Evolutionary conservation across 2,113 vertebrate genomes (phyloP).

Genomic region (Jaculus jaculus): DNA sequence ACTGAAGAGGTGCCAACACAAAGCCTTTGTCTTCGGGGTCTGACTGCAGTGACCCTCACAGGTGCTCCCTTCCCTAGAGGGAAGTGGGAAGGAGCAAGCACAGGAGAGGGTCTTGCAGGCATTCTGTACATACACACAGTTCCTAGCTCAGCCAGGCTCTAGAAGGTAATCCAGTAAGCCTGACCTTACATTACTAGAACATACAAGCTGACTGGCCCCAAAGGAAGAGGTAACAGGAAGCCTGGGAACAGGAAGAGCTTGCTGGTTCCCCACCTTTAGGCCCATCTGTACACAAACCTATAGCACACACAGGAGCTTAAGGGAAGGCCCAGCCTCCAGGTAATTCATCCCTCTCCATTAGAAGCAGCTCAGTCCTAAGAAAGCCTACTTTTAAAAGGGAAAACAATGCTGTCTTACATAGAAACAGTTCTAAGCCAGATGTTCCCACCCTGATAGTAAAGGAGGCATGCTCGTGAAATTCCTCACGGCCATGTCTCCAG

Average conservation of each 20-base stretch:
- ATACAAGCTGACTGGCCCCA: not conserved
- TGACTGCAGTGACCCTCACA: too few relatives aligned
- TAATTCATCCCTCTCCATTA: slow-evolving; percentile 44
- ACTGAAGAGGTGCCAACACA: not conserved
- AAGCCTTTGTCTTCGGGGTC: not conserved
- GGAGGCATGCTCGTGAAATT: not conserved
- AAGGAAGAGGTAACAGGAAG: too few relatives aligned
- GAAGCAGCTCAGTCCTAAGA: slow-evolving; percentile 70
- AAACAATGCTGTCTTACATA: slow-evolving; percentile 48
- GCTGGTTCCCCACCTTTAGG: too few relatives aligned
- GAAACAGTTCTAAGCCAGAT: slow-evolving; percentile 76
- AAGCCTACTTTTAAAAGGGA: slow-evolving; percentile 59
- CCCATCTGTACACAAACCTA: not conserved
- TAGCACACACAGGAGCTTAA: not conserved
- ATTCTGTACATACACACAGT: not conserved
- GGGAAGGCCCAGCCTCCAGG: slow-evolving; percentile 3
- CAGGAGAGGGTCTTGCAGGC: not conserved
- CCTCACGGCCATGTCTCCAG: not conserved
- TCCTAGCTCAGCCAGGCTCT: not conserved
- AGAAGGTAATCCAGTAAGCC: not conserved
- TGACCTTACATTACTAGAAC: not conserved
- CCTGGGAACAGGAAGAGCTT: not conserved
- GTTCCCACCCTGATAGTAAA: slow-evolving; percentile 17
- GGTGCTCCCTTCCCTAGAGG: not conserved
- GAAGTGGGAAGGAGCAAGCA: not conserved